These are phyloP conservation scores for Melinopterus prodromus DNA, from an alignment of 2,888 invertebrate genomes.

Conservation along the genomic window DNA sequence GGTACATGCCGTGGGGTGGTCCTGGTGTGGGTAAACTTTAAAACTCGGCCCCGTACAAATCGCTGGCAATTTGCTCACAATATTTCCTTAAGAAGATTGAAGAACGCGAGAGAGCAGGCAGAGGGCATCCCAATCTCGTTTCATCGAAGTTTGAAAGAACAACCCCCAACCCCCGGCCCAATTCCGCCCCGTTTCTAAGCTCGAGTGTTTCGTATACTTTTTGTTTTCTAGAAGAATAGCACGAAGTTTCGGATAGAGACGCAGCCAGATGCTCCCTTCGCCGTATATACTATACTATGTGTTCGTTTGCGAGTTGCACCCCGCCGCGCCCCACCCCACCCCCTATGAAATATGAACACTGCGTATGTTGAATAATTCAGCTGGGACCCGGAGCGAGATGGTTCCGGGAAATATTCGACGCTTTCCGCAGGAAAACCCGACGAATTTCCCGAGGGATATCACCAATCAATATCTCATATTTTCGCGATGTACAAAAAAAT, in stretches of 20 bases:
- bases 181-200: conserved; percentile 25
- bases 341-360: conserved; percentile 17
- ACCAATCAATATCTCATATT: conserved; percentile 19
- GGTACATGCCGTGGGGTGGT: neutral
- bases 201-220: conserved; percentile 49
- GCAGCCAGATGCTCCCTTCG: neutral
- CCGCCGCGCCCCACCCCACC: conserved; percentile 9
- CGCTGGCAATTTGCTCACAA: conserved; percentile 43
- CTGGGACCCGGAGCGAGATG: conserved; percentile 17
- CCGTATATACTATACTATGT: conserved; percentile 5
- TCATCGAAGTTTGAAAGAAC: conserved; percentile 42
- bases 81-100: conserved; percentile 34
- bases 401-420: conserved; percentile 11
- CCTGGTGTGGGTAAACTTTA: conserved; percentile 29
- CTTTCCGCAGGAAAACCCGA: conserved; percentile 10
- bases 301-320: conserved; percentile 7
- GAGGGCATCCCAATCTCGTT: conserved; percentile 45
- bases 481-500: conserved; percentile 5
- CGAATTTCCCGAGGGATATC: conserved; percentile 21
- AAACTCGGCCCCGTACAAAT: conserved; percentile 38
- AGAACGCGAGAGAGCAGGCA: neutral
- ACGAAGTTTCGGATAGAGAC: neutral
- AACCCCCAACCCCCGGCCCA: conserved; percentile 28
- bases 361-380: conserved; percentile 23
- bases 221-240: conserved; percentile 47